A percentile compares a stretch with the other conserved stretches of the same genome.
These are phyloP conservation scores for Chionodraco myersi DNA, from an alignment of 2,113 vertebrate genomes.

Conservation along the genomic window DNA sequence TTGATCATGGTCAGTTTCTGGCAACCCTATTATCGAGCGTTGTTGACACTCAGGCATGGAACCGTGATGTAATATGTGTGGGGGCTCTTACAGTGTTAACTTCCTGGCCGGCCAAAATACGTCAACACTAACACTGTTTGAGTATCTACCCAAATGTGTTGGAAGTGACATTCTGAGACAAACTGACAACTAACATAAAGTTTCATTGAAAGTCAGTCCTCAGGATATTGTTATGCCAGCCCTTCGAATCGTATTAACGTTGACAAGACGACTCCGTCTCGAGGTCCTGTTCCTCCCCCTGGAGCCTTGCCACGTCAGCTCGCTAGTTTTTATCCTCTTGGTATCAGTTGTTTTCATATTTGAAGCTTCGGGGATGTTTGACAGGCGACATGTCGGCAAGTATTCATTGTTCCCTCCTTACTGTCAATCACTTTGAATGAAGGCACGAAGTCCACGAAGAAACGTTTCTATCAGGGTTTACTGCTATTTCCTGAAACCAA, in stretches of 20 bases:
- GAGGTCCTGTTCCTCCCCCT: not conserved
- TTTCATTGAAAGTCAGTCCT: not conserved
- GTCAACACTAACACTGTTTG: too few species aligned
- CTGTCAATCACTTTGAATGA: not conserved
- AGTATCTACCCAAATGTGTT: too few species aligned
- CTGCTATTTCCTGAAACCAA: not conserved
- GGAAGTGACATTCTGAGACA: not conserved
- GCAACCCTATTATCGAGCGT: too few species aligned
- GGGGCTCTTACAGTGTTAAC: too few species aligned
- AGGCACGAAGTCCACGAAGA: not conserved
- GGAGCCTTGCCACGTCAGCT: not conserved
- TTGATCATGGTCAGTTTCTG: too few species aligned
- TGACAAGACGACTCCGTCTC: not conserved
- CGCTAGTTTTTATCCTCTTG: not conserved
- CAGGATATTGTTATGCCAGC: not conserved
- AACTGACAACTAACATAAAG: not conserved
- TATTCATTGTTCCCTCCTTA: not conserved
- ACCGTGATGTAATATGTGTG: too few species aligned
- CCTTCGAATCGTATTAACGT: not conserved
- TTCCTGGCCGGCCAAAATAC: too few species aligned
- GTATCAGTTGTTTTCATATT: not conserved
- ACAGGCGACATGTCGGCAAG: not conserved
- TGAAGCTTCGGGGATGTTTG: constrained; percentile 14
- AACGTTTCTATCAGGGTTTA: not conserved
- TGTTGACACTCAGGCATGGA: too few species aligned